Percentiles rank a stretch among this genome's conserved stretches.
Conservation (phyloP, 2,797 vertebrate genomes). For the Sparus aurata region DNA sequence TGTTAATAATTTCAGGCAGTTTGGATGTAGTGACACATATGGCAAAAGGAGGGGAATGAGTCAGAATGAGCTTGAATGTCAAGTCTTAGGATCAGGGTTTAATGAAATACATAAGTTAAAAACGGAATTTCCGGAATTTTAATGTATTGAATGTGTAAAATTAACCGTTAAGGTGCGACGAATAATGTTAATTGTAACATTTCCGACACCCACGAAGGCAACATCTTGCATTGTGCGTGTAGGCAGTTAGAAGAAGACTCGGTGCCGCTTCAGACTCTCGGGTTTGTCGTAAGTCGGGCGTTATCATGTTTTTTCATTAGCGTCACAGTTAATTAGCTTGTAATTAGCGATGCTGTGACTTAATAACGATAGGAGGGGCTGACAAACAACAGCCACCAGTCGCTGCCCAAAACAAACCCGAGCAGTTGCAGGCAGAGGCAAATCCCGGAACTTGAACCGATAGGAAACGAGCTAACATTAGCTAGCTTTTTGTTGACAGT, state of each 20-base stretch:
- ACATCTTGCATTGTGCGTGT: slow-evolving; percentile 18
- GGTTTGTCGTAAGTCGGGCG: slow-evolving; percentile 10
- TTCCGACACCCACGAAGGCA: slow-evolving; percentile 34
- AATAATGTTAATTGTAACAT: accelerated
- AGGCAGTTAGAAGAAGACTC: slow-evolving; percentile 40
- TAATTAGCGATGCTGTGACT: background rate
- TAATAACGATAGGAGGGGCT: slow-evolving; percentile 33
- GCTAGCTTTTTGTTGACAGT: slow-evolving; percentile 82
- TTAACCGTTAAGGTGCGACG: background rate
- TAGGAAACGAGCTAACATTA: slow-evolving; percentile 66
- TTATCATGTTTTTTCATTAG: slow-evolving; percentile 31
- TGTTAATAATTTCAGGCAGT: background rate
- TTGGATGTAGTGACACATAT: background rate
- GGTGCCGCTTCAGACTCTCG: slow-evolving; percentile 5
- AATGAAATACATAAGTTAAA: background rate
- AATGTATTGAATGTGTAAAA: no score
- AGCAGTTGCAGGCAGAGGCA: slow-evolving; percentile 39
- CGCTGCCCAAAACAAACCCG: slow-evolving; percentile 17
- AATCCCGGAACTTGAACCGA: slow-evolving; percentile 76
- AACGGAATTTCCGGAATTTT: background rate
- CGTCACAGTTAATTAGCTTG: slow-evolving; percentile 10
- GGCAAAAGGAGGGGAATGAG: background rate
- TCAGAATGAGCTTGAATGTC: no score
- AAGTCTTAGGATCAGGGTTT: background rate
- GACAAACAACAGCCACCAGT: slow-evolving; percentile 51